Evolutionary conservation across 2,888 invertebrate species (phyloP).

Genomic region (Chaitophorus viminalis): DNA sequence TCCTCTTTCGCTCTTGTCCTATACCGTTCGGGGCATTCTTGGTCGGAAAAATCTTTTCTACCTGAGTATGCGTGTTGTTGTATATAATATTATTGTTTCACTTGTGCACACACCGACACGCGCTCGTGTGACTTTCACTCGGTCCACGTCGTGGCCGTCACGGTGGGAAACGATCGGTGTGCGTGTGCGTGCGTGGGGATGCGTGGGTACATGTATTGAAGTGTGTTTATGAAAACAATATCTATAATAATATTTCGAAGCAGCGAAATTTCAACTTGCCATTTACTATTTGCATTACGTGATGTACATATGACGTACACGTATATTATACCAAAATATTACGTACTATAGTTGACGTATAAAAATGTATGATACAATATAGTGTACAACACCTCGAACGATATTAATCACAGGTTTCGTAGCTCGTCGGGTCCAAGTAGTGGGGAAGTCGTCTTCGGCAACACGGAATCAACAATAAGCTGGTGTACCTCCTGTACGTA

Average conservation of each 20-base stretch:
- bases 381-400: too few species aligned
- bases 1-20: background rate
- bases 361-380: too few species aligned
- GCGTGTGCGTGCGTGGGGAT: background rate
- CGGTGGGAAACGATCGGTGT: background rate
- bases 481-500: too few species aligned
- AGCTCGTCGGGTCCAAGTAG: background rate
- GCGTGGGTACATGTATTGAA: background rate
- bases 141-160: background rate
- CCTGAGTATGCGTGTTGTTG: too few species aligned
- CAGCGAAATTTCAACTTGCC: background rate
- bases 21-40: background rate
- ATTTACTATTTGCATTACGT: too few species aligned
- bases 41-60: background rate
- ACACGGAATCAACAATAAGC: background rate
- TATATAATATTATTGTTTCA: background rate
- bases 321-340: background rate
- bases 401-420: conserved; percentile 21
- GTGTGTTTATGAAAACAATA: background rate
- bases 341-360: background rate
- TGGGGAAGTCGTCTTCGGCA: background rate
- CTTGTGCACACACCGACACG: background rate
- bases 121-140: conserved; percentile 23
- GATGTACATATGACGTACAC: too few species aligned
- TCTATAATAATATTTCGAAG: background rate